phyloP scores from a whole-genome alignment of 2,888 invertebrate species.

The Melieria omissa region DNA sequence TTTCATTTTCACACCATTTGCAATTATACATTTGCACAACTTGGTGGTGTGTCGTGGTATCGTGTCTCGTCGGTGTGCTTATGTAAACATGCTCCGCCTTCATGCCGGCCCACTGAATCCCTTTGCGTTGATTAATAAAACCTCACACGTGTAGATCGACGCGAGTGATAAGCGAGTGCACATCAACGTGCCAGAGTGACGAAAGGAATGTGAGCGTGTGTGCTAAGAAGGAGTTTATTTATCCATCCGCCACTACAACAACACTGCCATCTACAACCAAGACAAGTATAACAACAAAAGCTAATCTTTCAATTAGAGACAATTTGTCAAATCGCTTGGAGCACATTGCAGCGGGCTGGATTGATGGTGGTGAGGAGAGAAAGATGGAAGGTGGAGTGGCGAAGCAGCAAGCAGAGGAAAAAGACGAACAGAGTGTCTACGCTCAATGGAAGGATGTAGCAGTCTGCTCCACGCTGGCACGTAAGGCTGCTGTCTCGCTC shows the following conservation, averaged over 20 bases:
- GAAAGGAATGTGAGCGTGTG: background rate
- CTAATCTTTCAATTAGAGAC: constrained; percentile 67
- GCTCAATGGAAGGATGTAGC: too few species aligned
- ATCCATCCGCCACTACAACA: constrained; percentile 23
- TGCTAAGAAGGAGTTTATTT: too few species aligned
- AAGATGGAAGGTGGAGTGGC: background rate
- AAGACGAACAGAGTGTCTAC: constrained; percentile 11
- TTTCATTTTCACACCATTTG: constrained; percentile 54
- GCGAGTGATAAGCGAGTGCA: constrained; percentile 51
- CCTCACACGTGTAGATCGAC: constrained; percentile 60
- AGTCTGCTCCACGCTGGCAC: too few species aligned
- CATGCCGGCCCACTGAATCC: constrained; percentile 38
- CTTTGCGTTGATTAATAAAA: constrained; percentile 62
- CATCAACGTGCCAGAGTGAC: background rate
- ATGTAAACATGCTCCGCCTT: constrained; percentile 29
- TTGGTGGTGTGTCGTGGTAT: background rate
- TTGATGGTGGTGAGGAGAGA: background rate
- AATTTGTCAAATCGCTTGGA: constrained; percentile 66
- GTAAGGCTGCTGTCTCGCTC: too few species aligned
- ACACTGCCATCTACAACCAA: constrained; percentile 20
- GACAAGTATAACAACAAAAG: constrained; percentile 44
- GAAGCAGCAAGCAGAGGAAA: background rate
- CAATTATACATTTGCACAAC: constrained; percentile 50
- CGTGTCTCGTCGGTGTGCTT: constrained; percentile 25
- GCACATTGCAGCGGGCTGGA: constrained; percentile 42